Evolutionary conservation across 2,113 vertebrate species (phyloP), one percentile per base, ranked within the genome.

Genomic region (Periophthalmodon schlosseri): DNA sequence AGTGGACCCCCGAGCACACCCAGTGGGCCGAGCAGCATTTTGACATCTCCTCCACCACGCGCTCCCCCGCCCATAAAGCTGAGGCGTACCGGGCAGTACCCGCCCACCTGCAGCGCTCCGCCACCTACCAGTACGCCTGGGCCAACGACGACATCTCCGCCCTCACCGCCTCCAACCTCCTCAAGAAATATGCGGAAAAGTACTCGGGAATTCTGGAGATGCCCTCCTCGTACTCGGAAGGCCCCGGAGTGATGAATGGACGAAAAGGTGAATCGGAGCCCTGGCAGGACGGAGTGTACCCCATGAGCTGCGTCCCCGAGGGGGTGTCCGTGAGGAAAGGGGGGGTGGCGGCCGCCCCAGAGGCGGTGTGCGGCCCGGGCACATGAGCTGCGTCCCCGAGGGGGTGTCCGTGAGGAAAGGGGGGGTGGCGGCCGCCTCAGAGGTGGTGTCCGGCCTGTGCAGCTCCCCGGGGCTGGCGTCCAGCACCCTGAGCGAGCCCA

Each of bases 1-100:
- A 99, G 98, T 99, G 98, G 98, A 97, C 96, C 95, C 96, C 96
- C 0, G 98, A 99, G 95, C 98, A 99, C 93, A 96, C 96, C 82
- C 97, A 99, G 96, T 99, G 97, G 97, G 97, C 96, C 86, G 97
- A 99, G 82, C 98, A 99, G 93, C 97, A 99, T 93, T 99, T 99
- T 86, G 97, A 99, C 91, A 98, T 99, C 92, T 96, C 96, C 57
- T 99, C 98, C 13, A 99, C 97, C 75, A 98, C 97, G 2, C 95
- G 97, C 75, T 99, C 97, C 36, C 98, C 98, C 14, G 97, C 96
- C 78, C 97, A 97, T 91, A 99, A 99, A 94, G 96, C 96, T 11
- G 98, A 99, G 93, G 96, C 95, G 73, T 98, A 98, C 91, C 88
- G 96, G 68, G 95, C 87, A 52, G 87, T 92, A 2, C 88, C 91